phyloP scores from a whole-genome alignment of 1,140 invertebrate species.

The Holcopasites calliopsidis region DNA sequence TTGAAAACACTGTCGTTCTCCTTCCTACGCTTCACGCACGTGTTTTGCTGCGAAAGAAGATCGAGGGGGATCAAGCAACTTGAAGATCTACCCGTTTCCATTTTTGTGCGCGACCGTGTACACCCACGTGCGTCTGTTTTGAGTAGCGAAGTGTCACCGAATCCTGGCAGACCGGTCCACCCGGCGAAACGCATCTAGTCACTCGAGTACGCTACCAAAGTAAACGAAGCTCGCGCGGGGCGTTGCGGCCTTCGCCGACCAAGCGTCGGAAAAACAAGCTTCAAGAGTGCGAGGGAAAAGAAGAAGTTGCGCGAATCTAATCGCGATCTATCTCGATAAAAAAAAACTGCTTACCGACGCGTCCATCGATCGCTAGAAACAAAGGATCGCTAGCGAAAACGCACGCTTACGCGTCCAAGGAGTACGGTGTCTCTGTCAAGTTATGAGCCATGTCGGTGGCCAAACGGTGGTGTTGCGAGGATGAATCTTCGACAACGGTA shows the following conservation, averaged over 20 bases:
- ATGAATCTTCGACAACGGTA: slow-evolving; percentile 6
- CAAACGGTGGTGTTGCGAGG: not conserved
- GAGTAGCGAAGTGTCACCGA: slow-evolving; percentile 6
- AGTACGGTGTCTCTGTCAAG: not conserved
- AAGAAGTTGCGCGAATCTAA: not conserved
- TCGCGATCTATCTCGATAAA: not conserved
- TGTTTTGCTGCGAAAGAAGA: not conserved
- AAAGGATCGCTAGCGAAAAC: slow-evolving; percentile 1
- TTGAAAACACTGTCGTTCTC: not conserved
- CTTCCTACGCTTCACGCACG: not conserved
- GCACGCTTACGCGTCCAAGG: not conserved
- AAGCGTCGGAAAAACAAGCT: not conserved
- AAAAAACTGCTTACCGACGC: not conserved
- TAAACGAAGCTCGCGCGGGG: slow-evolving; percentile 10
- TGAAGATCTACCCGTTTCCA: not conserved
- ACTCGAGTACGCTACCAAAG: slow-evolving; percentile 34
- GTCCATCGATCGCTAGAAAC: slow-evolving; percentile 3
- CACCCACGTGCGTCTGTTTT: slow-evolving; percentile 47
- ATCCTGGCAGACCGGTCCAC: not conserved
- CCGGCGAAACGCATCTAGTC: slow-evolving; percentile 39
- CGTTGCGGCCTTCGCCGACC: not conserved
- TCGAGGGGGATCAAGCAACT: not conserved
- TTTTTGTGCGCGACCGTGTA: not conserved
- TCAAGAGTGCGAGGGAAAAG: not conserved
- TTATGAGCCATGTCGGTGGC: not conserved